Conservation (phyloP, 2,888 invertebrate genomes). For the Cryptocheilus praepositus region DNA sequence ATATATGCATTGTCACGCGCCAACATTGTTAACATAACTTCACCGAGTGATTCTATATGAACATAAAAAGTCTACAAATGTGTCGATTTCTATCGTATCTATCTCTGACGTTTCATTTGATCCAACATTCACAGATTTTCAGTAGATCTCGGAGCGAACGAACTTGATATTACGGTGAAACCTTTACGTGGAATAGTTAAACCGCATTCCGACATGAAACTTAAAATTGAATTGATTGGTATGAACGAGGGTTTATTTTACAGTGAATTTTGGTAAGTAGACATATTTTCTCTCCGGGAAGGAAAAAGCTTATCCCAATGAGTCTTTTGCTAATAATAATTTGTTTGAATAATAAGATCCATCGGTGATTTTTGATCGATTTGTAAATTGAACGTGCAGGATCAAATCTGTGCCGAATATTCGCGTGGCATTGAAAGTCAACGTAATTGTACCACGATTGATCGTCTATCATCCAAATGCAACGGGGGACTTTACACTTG, state of each 20-base stretch:
- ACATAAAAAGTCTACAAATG: no score
- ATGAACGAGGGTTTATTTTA: conserved; percentile 66
- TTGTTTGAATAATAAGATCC: no score
- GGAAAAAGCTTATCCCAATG: no score
- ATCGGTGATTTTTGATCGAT: no score
- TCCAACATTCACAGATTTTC: conserved; percentile 64
- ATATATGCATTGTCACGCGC: no score
- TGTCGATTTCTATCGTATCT: no score
- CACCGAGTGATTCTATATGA: no score
- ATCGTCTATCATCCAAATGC: conserved; percentile 69
- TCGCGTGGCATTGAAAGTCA: conserved; percentile 50
- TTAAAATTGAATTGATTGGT: conserved; percentile 72
- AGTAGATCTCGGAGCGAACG: conserved; percentile 73
- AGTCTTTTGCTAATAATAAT: no score
- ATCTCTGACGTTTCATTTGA: not conserved
- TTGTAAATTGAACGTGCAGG: conserved; percentile 37
- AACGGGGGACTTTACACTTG: conserved; percentile 70
- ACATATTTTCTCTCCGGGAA: no score
- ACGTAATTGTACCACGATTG: conserved; percentile 69
- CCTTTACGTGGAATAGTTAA: conserved; percentile 72
- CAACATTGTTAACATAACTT: no score
- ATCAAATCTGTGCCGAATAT: conserved; percentile 61
- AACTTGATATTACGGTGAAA: conserved; percentile 70
- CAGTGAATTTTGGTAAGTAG: conserved; percentile 74
- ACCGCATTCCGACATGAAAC: conserved; percentile 50